Base-by-base conservation (phyloP, 2,797 vertebrate species). In the Gymnothorax reevesii region DNA sequence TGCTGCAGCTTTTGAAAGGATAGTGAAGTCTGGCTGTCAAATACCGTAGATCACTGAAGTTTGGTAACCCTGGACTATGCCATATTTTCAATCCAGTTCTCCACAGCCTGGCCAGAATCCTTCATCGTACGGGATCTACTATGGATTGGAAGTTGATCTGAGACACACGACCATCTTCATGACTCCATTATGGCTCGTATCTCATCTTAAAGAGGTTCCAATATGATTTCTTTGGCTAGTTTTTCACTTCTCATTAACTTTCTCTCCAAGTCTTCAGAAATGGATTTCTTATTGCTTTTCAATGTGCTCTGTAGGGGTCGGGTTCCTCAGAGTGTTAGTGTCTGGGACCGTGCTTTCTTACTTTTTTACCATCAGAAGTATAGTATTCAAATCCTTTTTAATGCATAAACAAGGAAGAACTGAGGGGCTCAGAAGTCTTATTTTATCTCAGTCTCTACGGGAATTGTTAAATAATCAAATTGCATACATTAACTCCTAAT, bases 401-500 rank as follows among this genome's bases (percentile, higher is more conserved):
- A 89, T 86, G 83, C 87, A 89, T 90, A 89, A 90, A 91, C 75
- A 88, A 89, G 85, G 85, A 87, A 71, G 71, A 86, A 85, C 42
- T 82, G 15, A 77, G 86, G 60, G 85, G 60, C 89, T 88, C 85
- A 91, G 87, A 90, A 90, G 89, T 89, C 88, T 88, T 57, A 86
- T 91, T 91, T 91, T 90, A 91, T 91, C 88, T 75, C 55, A 25
- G 87, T 88, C 90, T 90, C 91, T 82, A n/a, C 86, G 89, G 91
- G 86, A 91, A 90, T 90, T 71, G 33, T 85, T 90, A 90, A 80
- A 90, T 91, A 84, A 91, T 90, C 88, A 86, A 88, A 88, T 93
- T 86, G 90, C 90, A 89, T 92, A 90, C 55, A 91, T 90, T 92
- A 90, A 73, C 86, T 60, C 77, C 90, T 91, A 91, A 93, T 93